Conservation (phyloP, 2,888 invertebrate species). For the Thyatira batis region DNA sequence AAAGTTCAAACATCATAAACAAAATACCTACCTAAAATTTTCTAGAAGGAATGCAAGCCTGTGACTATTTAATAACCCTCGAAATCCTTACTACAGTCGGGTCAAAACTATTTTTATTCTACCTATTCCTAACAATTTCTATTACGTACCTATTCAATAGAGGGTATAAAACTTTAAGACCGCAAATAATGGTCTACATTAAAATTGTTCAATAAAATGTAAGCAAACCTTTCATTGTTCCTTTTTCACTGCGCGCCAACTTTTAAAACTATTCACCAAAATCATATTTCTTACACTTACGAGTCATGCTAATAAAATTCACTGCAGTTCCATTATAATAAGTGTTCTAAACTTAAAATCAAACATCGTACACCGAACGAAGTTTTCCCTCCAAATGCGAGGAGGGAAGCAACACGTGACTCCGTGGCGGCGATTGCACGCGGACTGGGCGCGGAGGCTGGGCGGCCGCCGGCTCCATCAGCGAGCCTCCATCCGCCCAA, state of each 20-base stretch:
- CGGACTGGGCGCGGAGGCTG: constrained; percentile 41
- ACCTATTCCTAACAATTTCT: too few relatives aligned
- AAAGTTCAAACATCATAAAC: too few relatives aligned
- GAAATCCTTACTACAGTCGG: too few relatives aligned
- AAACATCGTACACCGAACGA: constrained; percentile 28
- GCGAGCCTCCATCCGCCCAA: constrained; percentile 25
- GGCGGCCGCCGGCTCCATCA: constrained; percentile 12
- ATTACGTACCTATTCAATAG: too few relatives aligned
- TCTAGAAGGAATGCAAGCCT: too few relatives aligned
- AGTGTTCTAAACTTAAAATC: background rate
- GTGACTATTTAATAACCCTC: too few relatives aligned
- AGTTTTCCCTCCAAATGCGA: constrained; percentile 65
- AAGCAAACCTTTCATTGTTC: constrained; percentile 62
- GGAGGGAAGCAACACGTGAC: constrained; percentile 36
- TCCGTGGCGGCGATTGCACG: constrained; percentile 34
- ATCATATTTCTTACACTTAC: constrained; percentile 28
- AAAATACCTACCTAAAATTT: too few relatives aligned
- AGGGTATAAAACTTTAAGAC: too few relatives aligned
- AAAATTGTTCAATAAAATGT: background rate
- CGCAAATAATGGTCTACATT: too few relatives aligned
- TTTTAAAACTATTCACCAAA: constrained; percentile 29
- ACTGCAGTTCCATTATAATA: constrained; percentile 44
- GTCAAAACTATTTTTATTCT: too few relatives aligned
- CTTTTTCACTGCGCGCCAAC: constrained; percentile 34
- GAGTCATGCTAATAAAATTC: constrained; percentile 29